Base-by-base conservation (phyloP, 1,140 invertebrate genomes). In the Panagrolaimus sp. region DNA sequence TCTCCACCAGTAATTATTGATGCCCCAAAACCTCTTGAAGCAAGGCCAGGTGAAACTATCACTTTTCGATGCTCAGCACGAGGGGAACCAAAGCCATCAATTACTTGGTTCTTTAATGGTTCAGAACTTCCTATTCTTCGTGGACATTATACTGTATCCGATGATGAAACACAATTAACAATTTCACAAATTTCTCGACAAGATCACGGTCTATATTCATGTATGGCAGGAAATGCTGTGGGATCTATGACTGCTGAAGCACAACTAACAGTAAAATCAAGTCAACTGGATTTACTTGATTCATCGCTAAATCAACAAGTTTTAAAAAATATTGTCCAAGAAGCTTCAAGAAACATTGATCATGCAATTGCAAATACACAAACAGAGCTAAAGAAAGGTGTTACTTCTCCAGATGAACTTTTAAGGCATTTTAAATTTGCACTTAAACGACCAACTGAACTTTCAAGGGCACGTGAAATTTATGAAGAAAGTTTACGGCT, bases 81-180 rank as follows among this genome's bases (percentile, higher is more conserved):
- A 16, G 75, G 75, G 4, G 76, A 78, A 51, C 76, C 78, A 9
- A 68, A 27, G 31, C 80, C 80, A 1, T 47, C 44, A 14, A 80
- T 82, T 63, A 72, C 72, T 42, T 82, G 80, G 80, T 78, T 73
- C 43, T 80, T 80, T 62, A 74, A 82, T 48, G 80, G 80, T n/a
- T 67, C 63, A n/a, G 72, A 77, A 67, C 83, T 82, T 67, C 72
- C 76, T 13, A 68, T 75, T 46, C 51, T 78, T 44, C 69, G 71
- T 11, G 74, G 77, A 9, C 78, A 81, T 67, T 79, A 71, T 42
- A 62, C 63, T 64, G 78, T 80, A 0, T 75, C 74, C 13, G 70
- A 70, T 25, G 79, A 82, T 38, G 74, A 74, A 45, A 76, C 71
- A n/a, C 72, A 79, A 64, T 61, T 83, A 47, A 78, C 62, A 9